These are phyloP conservation scores for Montipora sp. DNA, from an alignment of 64 coral and sea anemone species.

Conservation along the genomic window DNA sequence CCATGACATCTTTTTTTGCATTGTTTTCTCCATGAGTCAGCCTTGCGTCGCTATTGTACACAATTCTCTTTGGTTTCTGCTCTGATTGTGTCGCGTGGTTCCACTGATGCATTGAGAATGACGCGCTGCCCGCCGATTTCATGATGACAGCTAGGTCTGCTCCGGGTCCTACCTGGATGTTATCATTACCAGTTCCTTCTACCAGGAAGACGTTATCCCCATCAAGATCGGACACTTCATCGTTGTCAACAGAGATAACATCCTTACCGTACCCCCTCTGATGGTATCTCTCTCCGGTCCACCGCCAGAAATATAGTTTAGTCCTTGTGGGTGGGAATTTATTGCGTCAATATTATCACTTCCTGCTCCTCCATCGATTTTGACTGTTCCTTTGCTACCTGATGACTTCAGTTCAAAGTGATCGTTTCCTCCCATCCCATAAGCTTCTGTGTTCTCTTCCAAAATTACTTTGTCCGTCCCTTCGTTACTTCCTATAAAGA, in stretches of 20 bases:
- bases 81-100: neutral
- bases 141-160: neutral
- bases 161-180: neutral
- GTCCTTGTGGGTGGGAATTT: neutral
- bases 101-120: constrained; percentile 6
- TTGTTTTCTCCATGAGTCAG: neutral
- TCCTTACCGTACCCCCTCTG: neutral
- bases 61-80: constrained; percentile 41
- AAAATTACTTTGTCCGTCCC: constrained; percentile 8
- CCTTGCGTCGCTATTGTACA: neutral
- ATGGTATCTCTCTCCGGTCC: constrained; percentile 44
- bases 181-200: constrained; percentile 14
- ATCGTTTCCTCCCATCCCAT: constrained; percentile 50
- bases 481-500: constrained; percentile 37
- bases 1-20: neutral
- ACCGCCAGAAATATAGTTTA: constrained; percentile 16
- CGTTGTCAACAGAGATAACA: constrained; percentile 36
- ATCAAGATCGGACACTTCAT: neutral
- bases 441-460: constrained; percentile 41
- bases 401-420: neutral
- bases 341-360: constrained; percentile 16
- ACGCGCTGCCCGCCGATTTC: neutral
- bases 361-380: constrained; percentile 36
- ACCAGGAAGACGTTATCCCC: constrained; percentile 26
- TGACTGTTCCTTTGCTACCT: neutral